Base-by-base conservation (phyloP, 37 sponge, comb jelly and placozoan genomes). In the Halisarca cf. caerulea region DNA sequence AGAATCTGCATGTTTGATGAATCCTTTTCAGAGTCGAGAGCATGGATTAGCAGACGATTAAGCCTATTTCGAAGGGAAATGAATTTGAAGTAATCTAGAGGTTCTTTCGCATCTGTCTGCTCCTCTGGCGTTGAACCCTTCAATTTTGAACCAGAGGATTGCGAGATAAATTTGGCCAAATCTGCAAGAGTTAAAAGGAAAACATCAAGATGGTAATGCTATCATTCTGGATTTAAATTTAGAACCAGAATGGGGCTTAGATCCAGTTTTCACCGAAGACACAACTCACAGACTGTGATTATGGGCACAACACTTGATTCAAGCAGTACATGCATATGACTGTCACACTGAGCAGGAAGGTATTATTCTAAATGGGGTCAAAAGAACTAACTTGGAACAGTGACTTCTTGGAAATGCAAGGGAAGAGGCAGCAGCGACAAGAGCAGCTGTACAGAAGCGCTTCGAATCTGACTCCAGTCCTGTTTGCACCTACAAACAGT, bases 381-480 rank as follows among this genome's bases (percentile, higher is more conserved):
- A n/a, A n/a, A 62, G 7, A 5, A 62, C 64, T 30, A 7, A 92
- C 94, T 90, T 71, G 90, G 80, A 18, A 95, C 36, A 5, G 85
- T 82, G 25, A 92, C 61, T 41, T 95, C 59, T 61, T 91, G 83
- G 80, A 93, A 96, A 85, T 96, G 96, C 0, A 90, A 90, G 23
- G 96, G 96, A 23, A 96, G 85, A 70, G 85, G 70, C 0, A 91
- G n/a, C 71, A 96, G 88, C 37, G 91, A 96, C 40, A 88, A 81
- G 30, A 93, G 89, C 0, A 96, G 59, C 30, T 90, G 58, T 24
- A 96, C 88, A 42, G 93, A 79, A 42, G 91, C 64, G 25, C 41
- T 33, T 0, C 96, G 54, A 27, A 95, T 47, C 27, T 86, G 88
- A 32, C 33, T 32, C 73, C 62, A 33, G 23, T 78, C 59, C 68